Evolutionary conservation across 2,113 vertebrate genomes (phyloP).

Genomic region (Dendropsophus ebraccatus): DNA sequence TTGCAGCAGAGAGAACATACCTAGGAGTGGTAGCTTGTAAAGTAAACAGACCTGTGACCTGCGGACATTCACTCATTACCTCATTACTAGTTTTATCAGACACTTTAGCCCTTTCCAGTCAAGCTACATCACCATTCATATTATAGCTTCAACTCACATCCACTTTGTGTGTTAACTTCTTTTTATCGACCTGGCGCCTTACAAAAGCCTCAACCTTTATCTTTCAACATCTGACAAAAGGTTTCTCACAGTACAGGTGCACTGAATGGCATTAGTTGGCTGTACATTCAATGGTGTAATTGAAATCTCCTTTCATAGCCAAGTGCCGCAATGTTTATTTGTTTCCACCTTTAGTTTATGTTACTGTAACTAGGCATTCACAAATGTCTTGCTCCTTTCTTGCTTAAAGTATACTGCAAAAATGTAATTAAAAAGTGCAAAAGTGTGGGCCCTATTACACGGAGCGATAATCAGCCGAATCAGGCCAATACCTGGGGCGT

Average conservation of each 20-base stretch:
- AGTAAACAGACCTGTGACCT: conserved; percentile 26
- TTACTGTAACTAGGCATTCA: conserved; percentile 38
- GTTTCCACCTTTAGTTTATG: conserved; percentile 12
- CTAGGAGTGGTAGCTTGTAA: conserved; percentile 18
- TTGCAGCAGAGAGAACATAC: neutral
- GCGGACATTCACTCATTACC: neutral
- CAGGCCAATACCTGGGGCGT: no score
- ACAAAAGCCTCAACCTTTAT: neutral
- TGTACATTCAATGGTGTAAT: neutral
- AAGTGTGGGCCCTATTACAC: no score
- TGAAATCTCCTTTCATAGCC: conserved; percentile 7
- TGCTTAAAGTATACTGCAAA: neutral
- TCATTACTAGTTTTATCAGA: neutral
- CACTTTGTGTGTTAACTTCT: neutral
- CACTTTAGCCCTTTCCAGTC: neutral
- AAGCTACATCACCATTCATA: neutral
- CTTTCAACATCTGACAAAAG: conserved; percentile 27
- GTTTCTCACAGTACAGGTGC: conserved; percentile 15
- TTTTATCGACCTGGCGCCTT: neutral
- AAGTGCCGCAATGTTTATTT: conserved; percentile 41
- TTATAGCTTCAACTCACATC: neutral
- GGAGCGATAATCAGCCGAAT: no score
- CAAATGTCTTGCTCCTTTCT: neutral
- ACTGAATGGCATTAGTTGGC: conserved; percentile 23
- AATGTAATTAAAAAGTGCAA: no score